phyloP scores from a whole-genome alignment of 2,888 invertebrate species.

The Agonum fuliginosum region DNA sequence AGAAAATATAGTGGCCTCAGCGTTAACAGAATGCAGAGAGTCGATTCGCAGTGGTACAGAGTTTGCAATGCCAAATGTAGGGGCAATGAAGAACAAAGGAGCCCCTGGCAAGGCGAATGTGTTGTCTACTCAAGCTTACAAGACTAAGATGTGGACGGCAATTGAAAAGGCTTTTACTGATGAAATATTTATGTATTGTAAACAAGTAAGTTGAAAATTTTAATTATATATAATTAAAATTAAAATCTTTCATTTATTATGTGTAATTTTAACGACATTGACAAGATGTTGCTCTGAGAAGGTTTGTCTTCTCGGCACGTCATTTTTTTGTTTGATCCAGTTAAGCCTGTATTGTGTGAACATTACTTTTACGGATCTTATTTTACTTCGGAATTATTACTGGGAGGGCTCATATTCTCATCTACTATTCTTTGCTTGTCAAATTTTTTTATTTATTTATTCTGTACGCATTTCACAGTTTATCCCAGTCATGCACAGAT shows the following conservation, averaged over 20 bases:
- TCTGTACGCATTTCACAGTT: no score
- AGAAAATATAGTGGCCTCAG: slow-evolving; percentile 74
- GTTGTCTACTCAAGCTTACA: slow-evolving; percentile 73
- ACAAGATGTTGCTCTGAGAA: no score
- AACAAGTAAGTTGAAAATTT: slow-evolving; percentile 74
- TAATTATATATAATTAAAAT: slow-evolving; percentile 4
- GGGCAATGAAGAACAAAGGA: slow-evolving; percentile 67
- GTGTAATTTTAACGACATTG: no score
- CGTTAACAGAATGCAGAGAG: slow-evolving; percentile 74
- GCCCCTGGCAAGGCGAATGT: slow-evolving; percentile 77
- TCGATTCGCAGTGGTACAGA: slow-evolving; percentile 75
- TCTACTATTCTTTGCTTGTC: no score
- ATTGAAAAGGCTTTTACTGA: slow-evolving; percentile 90
- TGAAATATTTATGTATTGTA: slow-evolving; percentile 82
- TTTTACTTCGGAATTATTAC: no score
- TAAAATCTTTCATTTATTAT: slow-evolving; percentile 34
- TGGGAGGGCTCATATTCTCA: no score
- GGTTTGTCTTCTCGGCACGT: no score
- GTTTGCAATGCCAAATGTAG: slow-evolving; percentile 66
- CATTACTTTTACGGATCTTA: no score
- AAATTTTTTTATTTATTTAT: no score
- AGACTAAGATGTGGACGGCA: slow-evolving; percentile 88
- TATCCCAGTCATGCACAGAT: no score
- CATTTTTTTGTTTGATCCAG: no score
- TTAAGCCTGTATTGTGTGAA: no score